Evolutionary conservation across 2,888 invertebrate species (phyloP), one percentile per base, ranked within the genome.

Genomic region (Nomada goodeniana): DNA sequence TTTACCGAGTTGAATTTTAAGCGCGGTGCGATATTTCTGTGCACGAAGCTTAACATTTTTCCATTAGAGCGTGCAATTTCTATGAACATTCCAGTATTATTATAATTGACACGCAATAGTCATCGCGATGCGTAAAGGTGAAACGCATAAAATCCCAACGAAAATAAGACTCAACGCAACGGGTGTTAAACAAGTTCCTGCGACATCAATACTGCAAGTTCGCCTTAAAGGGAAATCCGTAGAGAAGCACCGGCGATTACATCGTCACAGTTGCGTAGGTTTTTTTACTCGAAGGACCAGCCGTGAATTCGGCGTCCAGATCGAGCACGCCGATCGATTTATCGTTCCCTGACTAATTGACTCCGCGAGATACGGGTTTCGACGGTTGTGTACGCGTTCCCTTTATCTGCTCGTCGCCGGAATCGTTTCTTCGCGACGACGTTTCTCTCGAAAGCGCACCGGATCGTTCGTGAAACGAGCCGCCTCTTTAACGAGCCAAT

Each of bases 261-360:
- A 9, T 60, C 36, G 60, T 60, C 60, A 60, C 60, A 10, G 18
- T 9, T 9, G 4, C 29, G 18, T 7, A 15, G 9, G 11, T 57
- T 26, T 36, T 36, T 36, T 36, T n/a, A 18, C 3, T 5, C 9
- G 2, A 60, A 18, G 15, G n/a, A 60, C 47, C 47, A 47, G 47
- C 74, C 20, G 61, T 64, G 76, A 74, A 81, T 60, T 75, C 42
- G 60, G 44, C n/a, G 9, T 15, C 7, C 23, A 50, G 44, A 61
- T 67, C 65, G 52, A 26, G 11, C 9, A 50, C 69, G 13, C 4
- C 53, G 53, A 63, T 73, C 86, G 88, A 91, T 91, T 91, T 91
- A 91, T 90, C 88, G 88, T 82, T 60, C 75, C 60, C 87, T 89
- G 91, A 90, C 91, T 91, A 91, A 91, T 91, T 91, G 91, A 91